These are phyloP conservation scores for Sphenopsis melanotis DNA, from an alignment of 2,797 vertebrate species.

Conservation along the genomic window DNA sequence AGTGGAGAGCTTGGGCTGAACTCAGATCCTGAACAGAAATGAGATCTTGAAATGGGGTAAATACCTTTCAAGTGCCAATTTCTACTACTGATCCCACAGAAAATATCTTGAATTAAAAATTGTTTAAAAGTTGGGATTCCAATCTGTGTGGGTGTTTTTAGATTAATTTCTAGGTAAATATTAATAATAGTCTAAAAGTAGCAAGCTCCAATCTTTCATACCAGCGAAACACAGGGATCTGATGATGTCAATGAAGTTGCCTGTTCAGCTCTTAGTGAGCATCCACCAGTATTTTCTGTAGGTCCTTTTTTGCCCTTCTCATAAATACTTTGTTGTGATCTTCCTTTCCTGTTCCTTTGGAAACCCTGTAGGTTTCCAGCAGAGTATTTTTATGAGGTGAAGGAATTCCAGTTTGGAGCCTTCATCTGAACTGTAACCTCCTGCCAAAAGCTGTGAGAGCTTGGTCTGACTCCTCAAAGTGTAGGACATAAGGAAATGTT, in stretches of 20 bases:
- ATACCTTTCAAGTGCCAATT: neutral
- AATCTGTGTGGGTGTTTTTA: neutral
- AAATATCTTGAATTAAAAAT: neutral
- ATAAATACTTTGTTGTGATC: neutral
- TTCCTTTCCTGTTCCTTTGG: neutral
- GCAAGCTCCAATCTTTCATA: neutral
- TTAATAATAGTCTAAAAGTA: neutral
- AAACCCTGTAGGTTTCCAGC: neutral
- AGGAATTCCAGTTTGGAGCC: neutral
- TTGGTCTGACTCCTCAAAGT: neutral
- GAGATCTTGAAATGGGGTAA: neutral
- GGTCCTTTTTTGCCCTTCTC: neutral
- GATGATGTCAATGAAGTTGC: neutral
- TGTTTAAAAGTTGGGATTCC: neutral
- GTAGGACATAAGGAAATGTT: neutral
- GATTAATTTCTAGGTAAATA: neutral
- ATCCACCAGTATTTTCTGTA: neutral
- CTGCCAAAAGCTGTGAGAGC: neutral
- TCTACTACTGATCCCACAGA: neutral
- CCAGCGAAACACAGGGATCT: neutral
- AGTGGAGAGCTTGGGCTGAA: neutral
- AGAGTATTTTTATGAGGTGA: neutral
- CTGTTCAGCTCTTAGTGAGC: neutral
- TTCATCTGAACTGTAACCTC: neutral
- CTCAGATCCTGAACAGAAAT: neutral